Evolutionary conservation across 2,797 vertebrate genomes (phyloP).

Genomic region (Gadopsis bispinosus): DNA sequence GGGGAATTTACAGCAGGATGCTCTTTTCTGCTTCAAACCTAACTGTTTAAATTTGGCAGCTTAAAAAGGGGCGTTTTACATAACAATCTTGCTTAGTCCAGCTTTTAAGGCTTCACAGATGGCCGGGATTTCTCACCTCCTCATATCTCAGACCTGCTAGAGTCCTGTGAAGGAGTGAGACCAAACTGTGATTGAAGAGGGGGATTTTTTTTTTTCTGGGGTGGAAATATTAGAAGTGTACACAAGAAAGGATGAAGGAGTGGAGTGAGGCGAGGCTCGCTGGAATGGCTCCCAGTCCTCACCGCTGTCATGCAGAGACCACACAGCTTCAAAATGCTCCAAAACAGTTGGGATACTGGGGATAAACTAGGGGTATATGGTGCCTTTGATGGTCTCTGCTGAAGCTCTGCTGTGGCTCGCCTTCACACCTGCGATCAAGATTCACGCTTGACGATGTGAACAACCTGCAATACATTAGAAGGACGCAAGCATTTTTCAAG

Average conservation of each 20-base stretch:
- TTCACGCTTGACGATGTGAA: slow-evolving; percentile 30
- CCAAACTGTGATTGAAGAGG: slow-evolving; percentile 51
- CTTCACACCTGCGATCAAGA: slow-evolving; percentile 47
- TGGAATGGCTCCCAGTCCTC: slow-evolving; percentile 66
- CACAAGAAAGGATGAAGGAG: slow-evolving; percentile 64
- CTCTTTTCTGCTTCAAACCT: slow-evolving; percentile 32
- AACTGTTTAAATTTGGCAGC: slow-evolving; percentile 28
- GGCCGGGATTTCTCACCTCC: slow-evolving; percentile 39
- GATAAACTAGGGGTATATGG: slow-evolving; percentile 33
- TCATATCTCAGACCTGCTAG: slow-evolving; percentile 36
- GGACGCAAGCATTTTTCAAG: slow-evolving; percentile 23
- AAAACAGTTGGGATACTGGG: slow-evolving; percentile 51
- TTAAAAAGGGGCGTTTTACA: slow-evolving; percentile 38
- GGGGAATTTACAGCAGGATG: slow-evolving; percentile 9
- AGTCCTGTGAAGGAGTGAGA: slow-evolving; percentile 45
- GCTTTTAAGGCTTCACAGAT: slow-evolving; percentile 45
- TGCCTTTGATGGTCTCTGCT: slow-evolving; percentile 49
- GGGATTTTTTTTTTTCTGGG: slow-evolving; percentile 57
- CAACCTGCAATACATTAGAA: slow-evolving; percentile 24
- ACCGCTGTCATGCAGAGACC: slow-evolving; percentile 57
- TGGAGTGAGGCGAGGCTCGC: slow-evolving; percentile 45
- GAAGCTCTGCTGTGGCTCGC: slow-evolving; percentile 9
- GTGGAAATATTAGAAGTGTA: slow-evolving; percentile 69
- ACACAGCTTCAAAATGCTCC: slow-evolving; percentile 64
- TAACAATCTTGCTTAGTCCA: slow-evolving; percentile 28